Evolutionary conservation across 2,797 vertebrate genomes (phyloP).

Genomic region (Sphenopsis melanotis): DNA sequence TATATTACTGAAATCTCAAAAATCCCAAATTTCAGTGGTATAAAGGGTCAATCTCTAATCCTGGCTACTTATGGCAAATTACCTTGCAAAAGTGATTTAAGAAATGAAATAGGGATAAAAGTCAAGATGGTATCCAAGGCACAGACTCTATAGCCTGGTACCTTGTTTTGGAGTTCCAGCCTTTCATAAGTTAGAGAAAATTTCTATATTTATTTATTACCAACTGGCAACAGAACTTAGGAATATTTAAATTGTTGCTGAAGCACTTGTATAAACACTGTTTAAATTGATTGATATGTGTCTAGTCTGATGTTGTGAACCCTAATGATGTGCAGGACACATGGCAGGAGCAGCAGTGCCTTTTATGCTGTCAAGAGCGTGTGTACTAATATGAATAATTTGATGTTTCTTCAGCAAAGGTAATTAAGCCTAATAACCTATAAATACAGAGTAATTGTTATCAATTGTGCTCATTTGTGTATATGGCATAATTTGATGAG

Average conservation of each 20-base stretch:
- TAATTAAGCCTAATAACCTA: slow-evolving; percentile 35
- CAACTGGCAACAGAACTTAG: neutral
- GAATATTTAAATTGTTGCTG: neutral
- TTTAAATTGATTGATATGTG: neutral
- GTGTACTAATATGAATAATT: neutral
- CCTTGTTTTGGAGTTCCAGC: neutral
- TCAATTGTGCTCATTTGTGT: slow-evolving; percentile 25
- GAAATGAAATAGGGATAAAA: neutral
- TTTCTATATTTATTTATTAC: neutral
- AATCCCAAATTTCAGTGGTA: neutral
- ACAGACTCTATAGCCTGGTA: neutral
- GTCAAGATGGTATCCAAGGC: neutral
- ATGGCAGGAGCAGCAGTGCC: neutral
- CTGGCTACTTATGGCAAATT: neutral
- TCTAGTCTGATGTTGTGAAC: neutral
- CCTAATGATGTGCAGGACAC: neutral
- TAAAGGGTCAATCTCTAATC: neutral
- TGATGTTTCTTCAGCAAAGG: slow-evolving; percentile 4
- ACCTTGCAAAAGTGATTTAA: neutral
- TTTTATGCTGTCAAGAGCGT: neutral
- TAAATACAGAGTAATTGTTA: slow-evolving; percentile 27
- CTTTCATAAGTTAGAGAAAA: neutral
- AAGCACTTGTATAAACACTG: neutral
- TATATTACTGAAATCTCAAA: neutral
- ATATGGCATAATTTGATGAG: neutral